A percentile compares a stretch with the other conserved stretches of the same genome.
Evolutionary conservation across 2,888 invertebrate genomes (phyloP).

Genomic region (Scelioninae gen. 2): DNA sequence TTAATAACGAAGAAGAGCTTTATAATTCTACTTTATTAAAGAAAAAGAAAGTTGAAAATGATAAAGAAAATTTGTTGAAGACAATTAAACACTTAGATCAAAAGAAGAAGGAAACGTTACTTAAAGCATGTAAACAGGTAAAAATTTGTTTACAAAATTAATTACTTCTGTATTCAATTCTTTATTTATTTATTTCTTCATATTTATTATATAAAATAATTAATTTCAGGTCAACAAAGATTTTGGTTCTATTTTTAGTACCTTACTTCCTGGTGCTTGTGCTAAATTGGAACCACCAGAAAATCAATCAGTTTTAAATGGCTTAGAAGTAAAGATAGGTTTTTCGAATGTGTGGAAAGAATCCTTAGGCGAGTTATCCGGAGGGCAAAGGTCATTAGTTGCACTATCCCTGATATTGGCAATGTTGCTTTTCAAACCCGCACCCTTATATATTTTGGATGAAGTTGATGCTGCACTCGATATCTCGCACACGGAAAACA

Average conservation of each 20-base stretch:
- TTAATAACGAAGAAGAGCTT: slow-evolving; percentile 90
- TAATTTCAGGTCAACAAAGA: slow-evolving; percentile 85
- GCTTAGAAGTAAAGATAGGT: slow-evolving; percentile 92
- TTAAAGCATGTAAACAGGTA: slow-evolving; percentile 85
- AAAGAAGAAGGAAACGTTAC: slow-evolving; percentile 90
- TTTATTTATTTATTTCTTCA: slow-evolving; percentile 5
- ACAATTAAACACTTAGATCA: slow-evolving; percentile 91
- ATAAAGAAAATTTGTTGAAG: slow-evolving; percentile 80
- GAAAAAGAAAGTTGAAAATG: slow-evolving; percentile 61
- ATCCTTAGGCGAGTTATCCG: slow-evolving; percentile 94
- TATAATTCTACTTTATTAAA: slow-evolving; percentile 83
- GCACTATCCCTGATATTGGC: slow-evolving; percentile 97
- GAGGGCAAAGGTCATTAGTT: slow-evolving; percentile 96
- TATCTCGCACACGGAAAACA: slow-evolving; percentile 98
- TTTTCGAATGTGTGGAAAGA: slow-evolving; percentile 98
- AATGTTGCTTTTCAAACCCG: slow-evolving; percentile 97
- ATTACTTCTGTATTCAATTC: too few relatives aligned
- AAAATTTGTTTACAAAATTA: too few relatives aligned
- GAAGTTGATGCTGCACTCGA: slow-evolving; percentile 99
- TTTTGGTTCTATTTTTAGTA: slow-evolving; percentile 95
- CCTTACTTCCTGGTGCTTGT: slow-evolving; percentile 91
- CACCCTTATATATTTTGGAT: slow-evolving; percentile 98
- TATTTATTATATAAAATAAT: slow-evolving; percentile 6
- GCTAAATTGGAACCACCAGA: slow-evolving; percentile 88
- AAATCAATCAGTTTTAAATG: slow-evolving; percentile 86